Base-by-base conservation (phyloP, 2,113 vertebrate genomes). In the Seriola aureovittata region DNA sequence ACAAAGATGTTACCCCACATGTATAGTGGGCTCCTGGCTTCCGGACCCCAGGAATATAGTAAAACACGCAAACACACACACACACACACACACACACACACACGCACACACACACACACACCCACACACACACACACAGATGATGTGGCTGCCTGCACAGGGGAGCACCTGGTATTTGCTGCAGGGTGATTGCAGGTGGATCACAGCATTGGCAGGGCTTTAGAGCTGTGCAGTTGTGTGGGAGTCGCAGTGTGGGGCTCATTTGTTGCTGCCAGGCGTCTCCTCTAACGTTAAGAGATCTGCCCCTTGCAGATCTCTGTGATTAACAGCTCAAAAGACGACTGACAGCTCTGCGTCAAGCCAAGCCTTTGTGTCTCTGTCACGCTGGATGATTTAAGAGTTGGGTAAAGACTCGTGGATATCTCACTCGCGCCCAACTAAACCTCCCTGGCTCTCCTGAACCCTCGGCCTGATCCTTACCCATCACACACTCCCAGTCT, bases 291-390 rank as follows among this genome's bases (percentile, higher is more conserved):
- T 84, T 89, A 91, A 89, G 85, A 89, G 85, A 78, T 85, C 77
- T 80, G 86, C 73, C 83, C 78, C 72, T 81, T 3, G 34, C 86
- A 76, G 86, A 93, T 94, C 91, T 85, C 34, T 4, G 19, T 66
- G 92, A 94, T 95, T 93, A 94, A 87, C 86, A 71, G 93, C 92
- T 93, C 87, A 92, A 75, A 82, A 79, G 89, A 88, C 66, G 78
- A 81, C 80, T 65, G 90, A 86, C 87, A 87, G 90, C 85, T 75
- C 64, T 34, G 86, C 80, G 6, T 85, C 80, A 38, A 65, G 72
- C 55, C 81, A 6, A 71, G 89, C 87, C 84, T 91, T 81, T 90
- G 83, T 86, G 86, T 71, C 70, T 82, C 46, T 84, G 91, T 91
- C 78, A 83, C 21, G 59, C 71, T 65, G 87, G 79, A 82, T 89